phyloP scores from a whole-genome alignment of 53 echinoderm and acorn worm genomes.

The Astropecten irregularis region DNA sequence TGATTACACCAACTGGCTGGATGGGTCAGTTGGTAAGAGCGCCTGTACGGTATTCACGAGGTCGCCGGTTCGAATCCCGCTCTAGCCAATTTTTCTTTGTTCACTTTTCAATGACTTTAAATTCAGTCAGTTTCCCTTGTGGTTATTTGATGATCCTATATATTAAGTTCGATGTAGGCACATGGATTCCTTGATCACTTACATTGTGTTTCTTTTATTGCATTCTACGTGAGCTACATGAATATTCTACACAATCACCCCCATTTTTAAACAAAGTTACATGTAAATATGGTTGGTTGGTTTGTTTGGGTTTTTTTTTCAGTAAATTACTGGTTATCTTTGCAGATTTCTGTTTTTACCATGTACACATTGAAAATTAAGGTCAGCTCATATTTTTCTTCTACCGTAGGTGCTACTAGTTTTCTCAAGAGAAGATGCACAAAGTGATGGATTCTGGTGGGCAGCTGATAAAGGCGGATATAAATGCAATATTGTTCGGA shows the following conservation, averaged over 20 bases:
- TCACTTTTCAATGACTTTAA: too few species aligned
- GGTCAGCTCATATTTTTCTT: not conserved
- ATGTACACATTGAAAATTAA: not conserved
- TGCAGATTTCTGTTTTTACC: not conserved
- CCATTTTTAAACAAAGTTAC: not conserved
- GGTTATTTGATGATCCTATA: too few species aligned
- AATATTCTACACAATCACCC: not conserved
- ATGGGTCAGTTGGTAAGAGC: too few species aligned
- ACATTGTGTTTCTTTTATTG: too few species aligned
- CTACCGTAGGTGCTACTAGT: constrained; percentile 79
- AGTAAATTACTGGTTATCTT: not conserved
- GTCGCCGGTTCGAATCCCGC: too few species aligned
- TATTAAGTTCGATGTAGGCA: too few species aligned
- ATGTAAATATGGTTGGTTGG: not conserved
- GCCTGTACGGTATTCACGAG: too few species aligned
- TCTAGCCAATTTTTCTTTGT: too few species aligned
- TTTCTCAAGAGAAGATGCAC: constrained; percentile 91
- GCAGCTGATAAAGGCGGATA: constrained; percentile 98
- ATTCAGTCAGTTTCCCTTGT: too few species aligned
- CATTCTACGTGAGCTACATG: too few species aligned
- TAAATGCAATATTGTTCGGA: constrained; percentile 87
- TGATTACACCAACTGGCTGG: too few species aligned
- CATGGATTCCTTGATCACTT: too few species aligned
- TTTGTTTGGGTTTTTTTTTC: not conserved
- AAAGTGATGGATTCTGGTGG: constrained; percentile 92